Evolutionary conservation across 2,113 vertebrate genomes (phyloP).

Genomic region (Strix uralensis): DNA sequence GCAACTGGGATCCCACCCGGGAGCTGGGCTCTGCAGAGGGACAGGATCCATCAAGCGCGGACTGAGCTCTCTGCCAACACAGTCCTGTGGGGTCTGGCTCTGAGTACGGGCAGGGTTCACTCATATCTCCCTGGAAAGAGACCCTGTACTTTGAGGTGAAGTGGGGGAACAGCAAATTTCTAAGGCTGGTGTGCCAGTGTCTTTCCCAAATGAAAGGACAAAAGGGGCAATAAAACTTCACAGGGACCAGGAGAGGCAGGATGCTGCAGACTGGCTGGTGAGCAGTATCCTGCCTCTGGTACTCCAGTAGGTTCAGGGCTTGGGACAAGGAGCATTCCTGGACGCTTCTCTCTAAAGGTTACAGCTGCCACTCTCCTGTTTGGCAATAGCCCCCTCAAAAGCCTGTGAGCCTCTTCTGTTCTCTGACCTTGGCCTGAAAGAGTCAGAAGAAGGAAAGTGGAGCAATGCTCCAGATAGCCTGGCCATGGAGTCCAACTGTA

Average conservation of each 20-base stretch:
- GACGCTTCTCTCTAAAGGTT: background rate
- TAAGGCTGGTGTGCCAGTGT: background rate
- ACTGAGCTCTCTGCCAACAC: background rate
- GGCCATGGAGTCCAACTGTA: background rate
- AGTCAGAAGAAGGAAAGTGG: background rate
- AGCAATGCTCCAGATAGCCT: background rate
- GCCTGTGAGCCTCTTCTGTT: background rate
- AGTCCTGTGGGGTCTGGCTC: background rate
- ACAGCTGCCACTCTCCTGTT: background rate
- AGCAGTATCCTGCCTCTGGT: background rate
- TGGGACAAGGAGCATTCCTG: background rate
- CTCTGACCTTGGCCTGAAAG: background rate
- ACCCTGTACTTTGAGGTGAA: background rate
- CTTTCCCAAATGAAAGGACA: background rate
- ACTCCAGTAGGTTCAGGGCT: background rate
- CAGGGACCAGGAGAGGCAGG: background rate
- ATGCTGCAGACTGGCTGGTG: background rate
- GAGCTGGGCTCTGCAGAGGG: background rate
- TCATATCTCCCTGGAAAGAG: background rate
- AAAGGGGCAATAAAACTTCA: background rate
- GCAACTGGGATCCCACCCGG: accelerated
- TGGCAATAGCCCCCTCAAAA: background rate
- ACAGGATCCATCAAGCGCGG: background rate
- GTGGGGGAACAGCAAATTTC: background rate
- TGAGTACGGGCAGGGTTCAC: background rate